Evolutionary conservation across 2,113 vertebrate species (phyloP).

Genomic region (Drymodes brunneopygia): DNA sequence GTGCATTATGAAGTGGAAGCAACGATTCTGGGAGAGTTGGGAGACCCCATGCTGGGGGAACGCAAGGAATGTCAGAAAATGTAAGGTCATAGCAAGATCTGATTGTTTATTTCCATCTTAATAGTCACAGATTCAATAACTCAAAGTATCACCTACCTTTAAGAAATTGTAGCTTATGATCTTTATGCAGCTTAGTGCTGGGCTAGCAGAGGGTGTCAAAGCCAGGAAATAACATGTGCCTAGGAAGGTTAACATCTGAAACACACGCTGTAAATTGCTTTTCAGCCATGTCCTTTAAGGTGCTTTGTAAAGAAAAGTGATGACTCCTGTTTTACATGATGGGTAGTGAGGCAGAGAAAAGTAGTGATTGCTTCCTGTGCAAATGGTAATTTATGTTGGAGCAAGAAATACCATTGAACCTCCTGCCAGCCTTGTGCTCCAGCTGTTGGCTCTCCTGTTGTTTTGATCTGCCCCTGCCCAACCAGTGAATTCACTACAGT

Average conservation of each 20-base stretch:
- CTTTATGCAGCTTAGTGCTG: background rate
- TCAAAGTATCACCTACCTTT: background rate
- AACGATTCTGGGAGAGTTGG: constrained; percentile 85
- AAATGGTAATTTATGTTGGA: background rate
- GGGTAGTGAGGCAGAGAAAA: background rate
- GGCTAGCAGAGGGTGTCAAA: background rate
- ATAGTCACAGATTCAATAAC: background rate
- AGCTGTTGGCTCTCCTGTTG: background rate
- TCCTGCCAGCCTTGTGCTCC: background rate
- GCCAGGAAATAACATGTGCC: background rate
- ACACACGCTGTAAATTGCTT: background rate
- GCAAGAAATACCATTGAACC: background rate
- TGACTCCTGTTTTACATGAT: background rate
- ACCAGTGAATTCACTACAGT: background rate
- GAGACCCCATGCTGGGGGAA: constrained; percentile 85
- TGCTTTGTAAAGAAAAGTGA: background rate
- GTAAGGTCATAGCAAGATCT: constrained; percentile 67
- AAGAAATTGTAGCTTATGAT: background rate
- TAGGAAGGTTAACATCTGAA: background rate
- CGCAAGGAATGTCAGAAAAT: constrained; percentile 95
- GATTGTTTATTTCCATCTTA: background rate
- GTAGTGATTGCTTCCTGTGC: background rate
- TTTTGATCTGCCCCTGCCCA: background rate
- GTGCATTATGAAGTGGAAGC: constrained; percentile 96
- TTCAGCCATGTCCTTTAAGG: background rate